Conservation (phyloP, 2,797 vertebrate genomes). For the Crenuchus spilurus region DNA sequence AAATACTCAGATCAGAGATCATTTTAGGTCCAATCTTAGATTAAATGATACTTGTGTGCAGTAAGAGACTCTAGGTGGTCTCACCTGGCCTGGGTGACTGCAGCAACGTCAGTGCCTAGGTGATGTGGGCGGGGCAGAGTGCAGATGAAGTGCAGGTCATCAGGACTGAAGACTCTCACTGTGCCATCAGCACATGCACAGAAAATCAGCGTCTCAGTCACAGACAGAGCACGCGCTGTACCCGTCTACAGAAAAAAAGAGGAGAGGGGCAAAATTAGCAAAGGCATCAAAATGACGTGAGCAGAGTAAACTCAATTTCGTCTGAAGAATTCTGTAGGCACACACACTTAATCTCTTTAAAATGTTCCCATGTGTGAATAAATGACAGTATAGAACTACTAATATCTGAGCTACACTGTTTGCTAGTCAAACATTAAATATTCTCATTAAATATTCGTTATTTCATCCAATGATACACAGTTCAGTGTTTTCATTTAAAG, state of each 20-base stretch:
- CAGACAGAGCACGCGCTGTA: constrained; percentile 87
- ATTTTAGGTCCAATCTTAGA: too few relatives aligned
- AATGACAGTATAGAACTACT: too few relatives aligned
- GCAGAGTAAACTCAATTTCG: too few relatives aligned
- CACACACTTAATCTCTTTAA: too few relatives aligned
- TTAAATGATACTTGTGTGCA: too few relatives aligned
- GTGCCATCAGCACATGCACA: constrained; percentile 94
- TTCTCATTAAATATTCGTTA: too few relatives aligned
- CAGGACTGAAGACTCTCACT: constrained; percentile 85
- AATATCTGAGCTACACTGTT: too few relatives aligned
- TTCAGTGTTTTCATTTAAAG: neutral
- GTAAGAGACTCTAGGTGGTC: constrained; percentile 37
- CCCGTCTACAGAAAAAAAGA: constrained; percentile 84
- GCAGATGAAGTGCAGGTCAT: constrained; percentile 87
- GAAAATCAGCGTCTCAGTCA: constrained; percentile 91
- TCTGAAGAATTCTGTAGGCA: too few relatives aligned
- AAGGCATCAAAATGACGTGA: neutral
- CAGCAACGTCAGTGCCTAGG: constrained; percentile 82
- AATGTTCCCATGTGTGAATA: too few relatives aligned
- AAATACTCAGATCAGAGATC: too few relatives aligned
- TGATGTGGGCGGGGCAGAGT: constrained; percentile 89
- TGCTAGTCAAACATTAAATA: too few relatives aligned
- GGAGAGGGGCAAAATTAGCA: neutral
- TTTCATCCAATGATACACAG: too few relatives aligned
- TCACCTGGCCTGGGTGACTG: constrained; percentile 87